Conservation (phyloP, 2,113 vertebrate genomes). For the Dasyornis broadbenti region DNA sequence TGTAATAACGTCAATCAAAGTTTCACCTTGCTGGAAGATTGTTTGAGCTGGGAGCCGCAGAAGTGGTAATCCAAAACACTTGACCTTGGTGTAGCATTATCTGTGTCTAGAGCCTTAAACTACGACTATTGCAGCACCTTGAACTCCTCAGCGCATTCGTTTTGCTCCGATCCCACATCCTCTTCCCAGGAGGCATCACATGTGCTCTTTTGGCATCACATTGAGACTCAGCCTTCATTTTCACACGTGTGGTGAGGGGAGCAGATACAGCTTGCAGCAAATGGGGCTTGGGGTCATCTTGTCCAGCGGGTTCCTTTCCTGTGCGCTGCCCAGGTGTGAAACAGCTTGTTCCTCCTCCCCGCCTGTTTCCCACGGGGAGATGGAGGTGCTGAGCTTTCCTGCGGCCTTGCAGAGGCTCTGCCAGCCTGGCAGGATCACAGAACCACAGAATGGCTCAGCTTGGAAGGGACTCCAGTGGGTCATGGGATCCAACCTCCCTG, state of each 20-base stretch:
- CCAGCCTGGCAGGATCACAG: neutral
- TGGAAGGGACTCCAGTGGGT: neutral
- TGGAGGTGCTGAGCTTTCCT: accelerated
- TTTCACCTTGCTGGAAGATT: neutral
- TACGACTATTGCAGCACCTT: neutral
- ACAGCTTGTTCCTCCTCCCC: neutral
- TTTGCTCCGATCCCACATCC: accelerated
- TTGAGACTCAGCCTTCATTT: accelerated
- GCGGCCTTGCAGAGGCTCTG: accelerated
- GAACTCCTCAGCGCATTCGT: accelerated
- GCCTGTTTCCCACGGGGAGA: accelerated
- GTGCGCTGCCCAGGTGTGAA: accelerated
- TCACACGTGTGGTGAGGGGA: accelerated
- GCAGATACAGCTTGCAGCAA: neutral
- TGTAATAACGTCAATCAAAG: neutral
- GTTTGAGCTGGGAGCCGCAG: neutral
- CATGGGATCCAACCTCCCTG: neutral
- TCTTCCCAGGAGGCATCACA: neutral
- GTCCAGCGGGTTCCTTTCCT: accelerated
- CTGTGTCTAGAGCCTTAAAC: neutral
- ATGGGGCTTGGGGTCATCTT: accelerated
- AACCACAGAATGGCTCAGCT: neutral
- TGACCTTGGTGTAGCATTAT: neutral
- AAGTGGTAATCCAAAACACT: neutral
- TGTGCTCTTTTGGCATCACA: accelerated